Conservation (phyloP, 2,113 vertebrate species). For the Oreocharis arfaki region DNA sequence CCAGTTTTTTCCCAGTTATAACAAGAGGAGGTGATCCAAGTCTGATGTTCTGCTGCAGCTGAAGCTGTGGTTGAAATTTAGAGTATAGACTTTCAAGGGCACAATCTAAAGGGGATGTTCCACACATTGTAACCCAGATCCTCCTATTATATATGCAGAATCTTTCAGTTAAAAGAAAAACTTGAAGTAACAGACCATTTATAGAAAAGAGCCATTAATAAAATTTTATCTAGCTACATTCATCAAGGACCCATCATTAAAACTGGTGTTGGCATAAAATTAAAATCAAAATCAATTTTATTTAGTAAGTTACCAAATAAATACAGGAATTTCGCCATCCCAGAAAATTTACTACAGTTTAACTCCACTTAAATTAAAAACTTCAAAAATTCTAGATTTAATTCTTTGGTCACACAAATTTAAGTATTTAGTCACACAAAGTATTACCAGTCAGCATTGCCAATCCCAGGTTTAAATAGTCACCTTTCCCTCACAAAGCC, state of each 20-base stretch:
- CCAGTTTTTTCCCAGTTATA: slow-evolving; percentile 67
- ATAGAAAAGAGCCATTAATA: neutral
- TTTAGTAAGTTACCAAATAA: neutral
- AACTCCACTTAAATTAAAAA: neutral
- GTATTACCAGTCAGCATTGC: neutral
- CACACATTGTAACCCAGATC: neutral
- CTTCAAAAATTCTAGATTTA: neutral
- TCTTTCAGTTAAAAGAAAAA: neutral
- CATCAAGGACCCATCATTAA: neutral
- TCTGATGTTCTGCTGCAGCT: slow-evolving; percentile 75
- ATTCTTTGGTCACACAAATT: neutral
- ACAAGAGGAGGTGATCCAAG: slow-evolving; percentile 76
- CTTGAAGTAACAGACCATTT: neutral
- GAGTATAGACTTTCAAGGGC: neutral
- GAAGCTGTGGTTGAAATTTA: slow-evolving; percentile 44
- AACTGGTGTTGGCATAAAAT: neutral
- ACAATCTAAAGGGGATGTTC: neutral
- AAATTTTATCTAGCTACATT: neutral
- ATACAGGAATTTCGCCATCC: neutral
- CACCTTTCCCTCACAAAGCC: neutral
- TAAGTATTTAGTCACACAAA: neutral
- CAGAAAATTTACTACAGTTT: neutral
- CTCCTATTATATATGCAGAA: neutral
- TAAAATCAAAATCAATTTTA: neutral
- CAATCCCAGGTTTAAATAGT: neutral